Evolutionary conservation across 1,140 invertebrate genomes (phyloP).

Genomic region (Trinorchestia longiramus): DNA sequence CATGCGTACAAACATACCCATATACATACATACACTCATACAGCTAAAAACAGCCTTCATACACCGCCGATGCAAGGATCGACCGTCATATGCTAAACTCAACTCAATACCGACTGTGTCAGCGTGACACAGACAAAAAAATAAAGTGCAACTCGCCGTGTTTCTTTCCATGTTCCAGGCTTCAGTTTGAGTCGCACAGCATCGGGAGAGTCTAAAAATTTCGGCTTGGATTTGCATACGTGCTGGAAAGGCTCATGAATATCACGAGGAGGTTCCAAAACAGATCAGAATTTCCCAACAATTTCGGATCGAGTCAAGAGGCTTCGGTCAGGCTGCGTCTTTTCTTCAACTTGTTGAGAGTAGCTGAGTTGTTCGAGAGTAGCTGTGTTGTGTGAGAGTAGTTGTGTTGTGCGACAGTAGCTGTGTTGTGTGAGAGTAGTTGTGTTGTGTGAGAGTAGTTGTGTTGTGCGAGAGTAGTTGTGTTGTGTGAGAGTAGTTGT

Average conservation of each 20-base stretch:
- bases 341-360: background rate
- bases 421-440: no score
- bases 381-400: no score
- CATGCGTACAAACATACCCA: background rate
- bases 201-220: background rate
- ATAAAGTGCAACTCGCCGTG: background rate
- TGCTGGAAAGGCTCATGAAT: slow-evolving; percentile 29
- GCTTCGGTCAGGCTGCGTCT: background rate
- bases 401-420: no score
- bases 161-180: background rate
- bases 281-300: background rate
- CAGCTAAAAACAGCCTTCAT: background rate
- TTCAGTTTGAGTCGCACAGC: background rate
- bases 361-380: no score
- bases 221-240: background rate
- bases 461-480: no score
- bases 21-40: background rate
- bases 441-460: no score
- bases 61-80: background rate
- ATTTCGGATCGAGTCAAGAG: background rate
- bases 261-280: slow-evolving; percentile 1
- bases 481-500: no score
- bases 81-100: background rate
- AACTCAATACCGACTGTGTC: background rate
- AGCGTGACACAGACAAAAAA: background rate